Conservation (phyloP, 1,140 invertebrate species). For the Holotrichia oblita region DNA sequence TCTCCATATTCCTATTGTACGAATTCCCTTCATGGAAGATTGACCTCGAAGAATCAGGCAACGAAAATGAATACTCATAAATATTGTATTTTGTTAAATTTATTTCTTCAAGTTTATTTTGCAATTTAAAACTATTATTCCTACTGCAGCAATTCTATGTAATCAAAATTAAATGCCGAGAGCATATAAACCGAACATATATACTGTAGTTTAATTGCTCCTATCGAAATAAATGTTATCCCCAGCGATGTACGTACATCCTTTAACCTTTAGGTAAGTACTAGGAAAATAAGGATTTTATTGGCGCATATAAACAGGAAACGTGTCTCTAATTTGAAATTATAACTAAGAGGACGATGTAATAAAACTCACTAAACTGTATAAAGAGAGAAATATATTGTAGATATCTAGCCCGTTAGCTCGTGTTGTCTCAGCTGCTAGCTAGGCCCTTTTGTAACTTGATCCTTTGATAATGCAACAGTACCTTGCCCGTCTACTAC, state of each 20-base stretch:
- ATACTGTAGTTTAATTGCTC: not conserved
- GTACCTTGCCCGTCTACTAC: not conserved
- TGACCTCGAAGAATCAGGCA: not conserved
- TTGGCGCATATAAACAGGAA: not conserved
- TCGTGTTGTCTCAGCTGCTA: not conserved
- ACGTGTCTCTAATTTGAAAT: constrained; percentile 4
- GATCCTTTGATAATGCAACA: constrained; percentile 16
- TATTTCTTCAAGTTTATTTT: not conserved
- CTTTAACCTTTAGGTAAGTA: not conserved
- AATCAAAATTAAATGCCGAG: not conserved
- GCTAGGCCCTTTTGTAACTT: not conserved
- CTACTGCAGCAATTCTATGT: not conserved
- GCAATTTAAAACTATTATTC: not conserved
- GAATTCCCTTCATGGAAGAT: not conserved
- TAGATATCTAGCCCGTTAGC: not conserved
- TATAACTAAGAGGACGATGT: not conserved
- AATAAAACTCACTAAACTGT: not conserved
- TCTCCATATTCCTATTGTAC: not conserved
- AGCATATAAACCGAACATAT: not conserved
- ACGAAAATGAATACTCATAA: not conserved
- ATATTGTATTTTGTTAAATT: too few relatives aligned
- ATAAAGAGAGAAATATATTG: not conserved
- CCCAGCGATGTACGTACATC: not conserved
- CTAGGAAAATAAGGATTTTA: not conserved
- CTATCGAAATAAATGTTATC: not conserved